Evolutionary conservation across 2,888 invertebrate genomes (phyloP), one percentile per base, ranked within the genome.

Genomic region (Gortyna flavago): DNA sequence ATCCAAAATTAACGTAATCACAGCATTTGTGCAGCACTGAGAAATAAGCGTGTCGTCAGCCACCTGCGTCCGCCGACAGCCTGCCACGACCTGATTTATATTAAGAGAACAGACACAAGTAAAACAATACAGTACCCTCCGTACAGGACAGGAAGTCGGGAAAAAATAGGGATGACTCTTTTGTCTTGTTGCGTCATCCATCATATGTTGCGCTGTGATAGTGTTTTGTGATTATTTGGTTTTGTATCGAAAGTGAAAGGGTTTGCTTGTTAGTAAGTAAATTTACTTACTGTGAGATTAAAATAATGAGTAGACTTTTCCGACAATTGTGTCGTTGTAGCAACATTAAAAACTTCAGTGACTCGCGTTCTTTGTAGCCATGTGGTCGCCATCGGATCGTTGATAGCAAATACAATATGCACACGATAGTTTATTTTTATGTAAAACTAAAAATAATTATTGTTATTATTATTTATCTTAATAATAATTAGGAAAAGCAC

Each of bases 51-150:
- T 87, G 81, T 84, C 81, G 74, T 77, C 87, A 83, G 83, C 88
- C 95, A 95, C 93, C 95, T 95, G 95, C 94, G 93, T 95, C 95
- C 95, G 95, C 91, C 91, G 92, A 91, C 82, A 83, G 88, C 80
- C 89, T 92, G 92, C 92, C 92, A 91, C 91, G 91, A 91, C 89
- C 94, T 95, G 96, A 96, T 96, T 95, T 96, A 95, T 95, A 91
- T 90, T 88, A 90, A 89, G 89, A 89, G 88, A 90, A 91, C 91
- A 90, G 87, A 89, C 88, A 87, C 91, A 89, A 90, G 90, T 92
- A 89, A 94, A 92, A 94, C 93, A 94, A 94, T 93, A 92, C 92
- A 89, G 88, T 90, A 86, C 89, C 85, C 85, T 83, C 77, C 68
- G 77, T 85, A 85, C 84, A 84, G 89, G 90, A 91, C 91, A 91